Percentiles rank a stretch among this genome's conserved stretches.
Conservation (phyloP, 53 echinoderm and acorn worm genomes). For the Glandiceps talaboti region DNA sequence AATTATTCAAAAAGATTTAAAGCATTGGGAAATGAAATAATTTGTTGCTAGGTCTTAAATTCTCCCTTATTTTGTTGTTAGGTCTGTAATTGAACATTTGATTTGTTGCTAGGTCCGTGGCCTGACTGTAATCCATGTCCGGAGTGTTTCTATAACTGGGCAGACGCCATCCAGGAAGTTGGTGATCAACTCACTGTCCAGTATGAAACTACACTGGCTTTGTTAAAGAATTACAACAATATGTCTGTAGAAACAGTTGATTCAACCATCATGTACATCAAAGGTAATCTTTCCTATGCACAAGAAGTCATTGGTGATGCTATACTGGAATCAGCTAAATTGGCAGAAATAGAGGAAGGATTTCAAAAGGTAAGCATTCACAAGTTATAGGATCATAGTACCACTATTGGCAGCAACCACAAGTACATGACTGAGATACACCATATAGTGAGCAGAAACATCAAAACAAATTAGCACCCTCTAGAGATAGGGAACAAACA, state of each 20-base stretch:
- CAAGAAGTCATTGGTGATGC: constrained; percentile 32
- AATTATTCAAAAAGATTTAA: no score
- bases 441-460: no score
- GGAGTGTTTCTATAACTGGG: constrained; percentile 90
- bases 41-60: no score
- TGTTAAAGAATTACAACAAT: constrained; percentile 58
- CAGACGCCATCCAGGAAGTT: constrained; percentile 45
- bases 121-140: constrained; percentile 91
- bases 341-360: constrained; percentile 38
- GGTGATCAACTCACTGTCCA: constrained; percentile 33
- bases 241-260: constrained; percentile 38
- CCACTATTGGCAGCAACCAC: no score
- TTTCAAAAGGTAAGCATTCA: constrained; percentile 50
- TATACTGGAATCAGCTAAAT: constrained; percentile 30
- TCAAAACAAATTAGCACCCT: no score
- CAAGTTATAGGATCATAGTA: no score
- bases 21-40: no score
- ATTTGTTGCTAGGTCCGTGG: constrained; percentile 29
- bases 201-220: constrained; percentile 23
- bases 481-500: no score
- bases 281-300: constrained; percentile 43
- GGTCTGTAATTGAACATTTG: no score
- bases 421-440: no score
- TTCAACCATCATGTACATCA: constrained; percentile 17
- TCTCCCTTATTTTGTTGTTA: no score